Base-by-base conservation (phyloP, 2,888 invertebrate species). In the Pedicia rivosa region DNA sequence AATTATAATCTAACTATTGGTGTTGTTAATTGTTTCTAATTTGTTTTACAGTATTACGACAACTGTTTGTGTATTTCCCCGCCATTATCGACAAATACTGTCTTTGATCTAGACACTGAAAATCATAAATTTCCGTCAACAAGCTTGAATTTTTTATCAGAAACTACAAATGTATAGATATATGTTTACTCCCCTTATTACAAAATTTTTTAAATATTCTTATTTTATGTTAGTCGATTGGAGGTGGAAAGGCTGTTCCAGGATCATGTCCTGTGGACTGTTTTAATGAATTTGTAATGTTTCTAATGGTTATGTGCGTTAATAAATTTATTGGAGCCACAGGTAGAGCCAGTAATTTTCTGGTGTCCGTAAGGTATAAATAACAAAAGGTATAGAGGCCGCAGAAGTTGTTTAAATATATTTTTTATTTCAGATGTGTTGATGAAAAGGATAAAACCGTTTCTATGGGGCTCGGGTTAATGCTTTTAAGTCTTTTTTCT, bases 391-490 rank as follows among this genome's bases (percentile, higher is more conserved):
- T 10, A 24, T 8, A 20, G 20, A 20, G 8, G 20, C 5, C 5
- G 8, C 5, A 8, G 5, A 8, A 5, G 20, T 20, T 6, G 27
- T 26, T 35, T 15, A 25, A 12, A 4, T 10, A 14, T 16, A 7
- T 17, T 10, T 39, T 7, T 24, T 35, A 42, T 49, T 51, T 20
- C 46, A 70, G 74, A 50, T 78, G 77, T 53, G 77, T 79, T 5
- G 73, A 75, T 9, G 76, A 78, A 47, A 72, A 74, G 51, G 79
- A 79, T 50, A 78, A 78, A 53, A 67, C 78, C 0, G 72, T 75
- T 1, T 74, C 78, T 2, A 74, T 79, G 68, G 79, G 78, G 20
- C 70, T 78, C 40, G 70, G 73, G 17, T 61, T 78, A 44, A 74
- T 72, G 53, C 62, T 78, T 46, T 69, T 76, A 65, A 76, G 76